These are phyloP conservation scores for Tautogolabrus adspersus DNA, from an alignment of 2,113 vertebrate genomes.

Conservation along the genomic window DNA sequence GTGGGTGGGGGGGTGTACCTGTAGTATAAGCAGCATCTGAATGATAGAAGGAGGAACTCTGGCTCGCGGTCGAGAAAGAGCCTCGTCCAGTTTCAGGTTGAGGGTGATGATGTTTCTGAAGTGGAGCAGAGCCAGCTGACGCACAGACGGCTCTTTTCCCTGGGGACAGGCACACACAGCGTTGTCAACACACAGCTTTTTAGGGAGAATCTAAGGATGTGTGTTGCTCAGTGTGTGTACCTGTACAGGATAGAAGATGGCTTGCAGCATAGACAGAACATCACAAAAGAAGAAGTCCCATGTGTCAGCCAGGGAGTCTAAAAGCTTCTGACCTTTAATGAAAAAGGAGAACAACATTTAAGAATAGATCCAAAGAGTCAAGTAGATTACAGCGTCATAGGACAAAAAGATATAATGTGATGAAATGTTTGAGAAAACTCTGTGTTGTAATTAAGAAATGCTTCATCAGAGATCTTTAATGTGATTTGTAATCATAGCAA, in stretches of 20 bases:
- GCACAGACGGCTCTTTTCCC: constrained; percentile 85
- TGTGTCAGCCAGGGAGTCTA: constrained; percentile 96
- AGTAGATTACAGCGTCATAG: neutral
- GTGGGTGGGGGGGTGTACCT: constrained; percentile 78
- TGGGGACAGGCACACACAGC: constrained; percentile 29
- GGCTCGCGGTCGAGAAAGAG: constrained; percentile 88
- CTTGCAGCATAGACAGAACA: constrained; percentile 95
- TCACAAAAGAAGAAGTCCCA: constrained; percentile 99
- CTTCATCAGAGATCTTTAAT: too few relatives aligned
- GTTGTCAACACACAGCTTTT: neutral
- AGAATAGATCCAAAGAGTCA: neutral
- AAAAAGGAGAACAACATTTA: neutral
- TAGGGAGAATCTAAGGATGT: neutral
- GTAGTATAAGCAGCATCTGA: constrained; percentile 94
- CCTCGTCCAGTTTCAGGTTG: constrained; percentile 93
- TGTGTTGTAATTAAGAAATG: too few relatives aligned
- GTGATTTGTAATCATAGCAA: too few relatives aligned
- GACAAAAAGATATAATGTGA: too few relatives aligned
- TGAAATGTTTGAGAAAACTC: too few relatives aligned
- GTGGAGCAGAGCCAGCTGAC: constrained; percentile 92
- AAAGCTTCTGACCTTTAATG: constrained; percentile 92
- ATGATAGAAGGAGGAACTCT: constrained; percentile 92
- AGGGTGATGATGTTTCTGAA: constrained; percentile 94
- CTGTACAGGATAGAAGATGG: constrained; percentile 98
- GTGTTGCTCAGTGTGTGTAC: constrained; percentile 68